A percentile compares a stretch with the other conserved stretches of the same genome.
These are phyloP conservation scores for Lissocephala sabroskyi DNA, from an alignment of 2,888 invertebrate genomes.

Conservation along the genomic window DNA sequence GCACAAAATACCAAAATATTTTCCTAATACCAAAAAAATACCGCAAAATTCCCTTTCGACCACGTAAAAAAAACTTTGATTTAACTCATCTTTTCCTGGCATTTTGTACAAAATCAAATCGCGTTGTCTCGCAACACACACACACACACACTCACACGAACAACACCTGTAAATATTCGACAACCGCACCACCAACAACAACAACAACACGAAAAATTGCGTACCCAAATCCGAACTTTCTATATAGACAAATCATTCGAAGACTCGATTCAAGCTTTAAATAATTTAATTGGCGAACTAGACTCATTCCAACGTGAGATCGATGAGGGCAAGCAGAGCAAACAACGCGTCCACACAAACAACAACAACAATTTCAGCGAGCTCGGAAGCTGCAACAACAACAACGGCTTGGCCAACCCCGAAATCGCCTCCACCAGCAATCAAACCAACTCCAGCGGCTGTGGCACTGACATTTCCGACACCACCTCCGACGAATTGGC, in stretches of 20 bases:
- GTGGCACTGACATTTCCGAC: constrained; percentile 68
- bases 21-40: background rate
- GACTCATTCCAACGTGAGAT: constrained; percentile 73
- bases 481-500: constrained; percentile 65
- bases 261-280: constrained; percentile 73
- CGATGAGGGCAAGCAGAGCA: constrained; percentile 65
- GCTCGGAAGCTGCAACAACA: constrained; percentile 12
- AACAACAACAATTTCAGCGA: constrained; percentile 4
- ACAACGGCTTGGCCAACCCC: background rate
- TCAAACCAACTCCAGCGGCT: constrained; percentile 68
- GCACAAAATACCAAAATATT: constrained; percentile 1
- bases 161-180: constrained; percentile 1
- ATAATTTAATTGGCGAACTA: constrained; percentile 74
- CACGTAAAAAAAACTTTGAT: too few species aligned
- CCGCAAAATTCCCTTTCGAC: too few species aligned
- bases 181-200: constrained; percentile 15
- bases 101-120: background rate
- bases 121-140: constrained; percentile 1
- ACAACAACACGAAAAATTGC: constrained; percentile 21
- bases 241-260: constrained; percentile 72
- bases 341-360: constrained; percentile 18
- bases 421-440: constrained; percentile 32
- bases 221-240: constrained; percentile 20
- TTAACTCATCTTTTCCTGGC: background rate
- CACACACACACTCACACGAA: constrained; percentile 17